Conservation (phyloP, 2,797 vertebrate species). For the Scleropages formosus region DNA sequence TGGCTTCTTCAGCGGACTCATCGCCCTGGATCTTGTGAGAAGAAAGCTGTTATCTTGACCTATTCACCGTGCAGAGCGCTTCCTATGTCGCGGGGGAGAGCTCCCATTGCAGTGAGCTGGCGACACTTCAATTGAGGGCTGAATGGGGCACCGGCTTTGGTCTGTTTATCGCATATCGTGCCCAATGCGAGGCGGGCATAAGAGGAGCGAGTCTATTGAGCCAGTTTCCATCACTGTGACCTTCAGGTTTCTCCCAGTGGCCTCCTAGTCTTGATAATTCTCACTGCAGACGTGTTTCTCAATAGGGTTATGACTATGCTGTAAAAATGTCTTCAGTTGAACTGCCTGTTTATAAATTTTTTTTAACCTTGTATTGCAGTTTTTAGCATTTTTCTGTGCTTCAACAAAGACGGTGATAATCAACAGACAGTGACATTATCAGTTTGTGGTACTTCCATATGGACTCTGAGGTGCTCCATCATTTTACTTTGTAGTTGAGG, state of each 20-base stretch:
- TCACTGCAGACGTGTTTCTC: too few relatives aligned
- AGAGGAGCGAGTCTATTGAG: not conserved
- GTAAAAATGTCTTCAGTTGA: not conserved
- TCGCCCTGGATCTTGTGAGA: not conserved
- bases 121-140: not conserved
- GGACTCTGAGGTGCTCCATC: not conserved
- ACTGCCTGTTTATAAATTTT: too few relatives aligned
- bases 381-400: too few relatives aligned
- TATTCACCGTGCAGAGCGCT: not conserved
- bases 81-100: not conserved
- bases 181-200: not conserved
- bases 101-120: not conserved
- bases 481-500: not conserved
- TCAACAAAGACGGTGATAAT: too few relatives aligned
- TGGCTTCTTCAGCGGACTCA: not conserved
- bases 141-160: not conserved
- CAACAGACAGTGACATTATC: not conserved
- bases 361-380: too few relatives aligned
- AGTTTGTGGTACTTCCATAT: not conserved
- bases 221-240: not conserved
- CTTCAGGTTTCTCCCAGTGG: not conserved
- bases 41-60: not conserved
- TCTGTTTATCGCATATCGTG: not conserved
- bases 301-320: not conserved
- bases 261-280: not conserved